phyloP scores from a whole-genome alignment of 2,113 vertebrate genomes.

The Narcine bancroftii region DNA sequence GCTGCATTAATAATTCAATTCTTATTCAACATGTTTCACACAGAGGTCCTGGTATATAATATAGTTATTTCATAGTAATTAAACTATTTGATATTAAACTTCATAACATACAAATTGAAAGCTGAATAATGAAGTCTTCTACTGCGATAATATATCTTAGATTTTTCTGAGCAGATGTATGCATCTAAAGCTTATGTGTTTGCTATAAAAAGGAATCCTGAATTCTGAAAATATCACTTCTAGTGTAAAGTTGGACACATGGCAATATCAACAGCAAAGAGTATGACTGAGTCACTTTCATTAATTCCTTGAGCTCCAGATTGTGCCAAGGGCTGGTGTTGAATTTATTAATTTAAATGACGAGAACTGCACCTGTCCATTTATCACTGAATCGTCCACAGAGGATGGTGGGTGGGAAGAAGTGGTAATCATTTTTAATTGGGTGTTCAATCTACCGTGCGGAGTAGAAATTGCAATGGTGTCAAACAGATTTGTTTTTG shows the following conservation, averaged over 20 bases:
- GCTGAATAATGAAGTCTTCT: neutral
- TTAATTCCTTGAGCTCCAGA: neutral
- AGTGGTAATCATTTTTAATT: neutral
- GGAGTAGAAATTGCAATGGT: neutral
- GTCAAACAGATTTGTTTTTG: neutral
- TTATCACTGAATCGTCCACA: slow-evolving; percentile 20
- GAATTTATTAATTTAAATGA: slow-evolving; percentile 6
- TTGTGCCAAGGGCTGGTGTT: neutral
- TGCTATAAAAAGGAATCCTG: neutral
- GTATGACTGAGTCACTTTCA: neutral
- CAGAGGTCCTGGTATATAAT: neutral
- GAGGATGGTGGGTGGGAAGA: neutral
- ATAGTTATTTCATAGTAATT: neutral
- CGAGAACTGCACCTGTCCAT: neutral
- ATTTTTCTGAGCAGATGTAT: neutral
- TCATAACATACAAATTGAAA: slow-evolving; percentile 9
- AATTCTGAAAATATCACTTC: neutral
- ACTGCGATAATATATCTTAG: neutral
- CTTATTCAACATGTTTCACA: neutral
- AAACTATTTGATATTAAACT: neutral
- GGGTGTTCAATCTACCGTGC: neutral
- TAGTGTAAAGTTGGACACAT: neutral
- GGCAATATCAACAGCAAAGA: neutral
- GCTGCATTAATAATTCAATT: neutral
- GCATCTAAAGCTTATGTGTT: neutral